These are phyloP conservation scores for Struthidea cinerea DNA, from an alignment of 2,113 vertebrate genomes.

Conservation along the genomic window DNA sequence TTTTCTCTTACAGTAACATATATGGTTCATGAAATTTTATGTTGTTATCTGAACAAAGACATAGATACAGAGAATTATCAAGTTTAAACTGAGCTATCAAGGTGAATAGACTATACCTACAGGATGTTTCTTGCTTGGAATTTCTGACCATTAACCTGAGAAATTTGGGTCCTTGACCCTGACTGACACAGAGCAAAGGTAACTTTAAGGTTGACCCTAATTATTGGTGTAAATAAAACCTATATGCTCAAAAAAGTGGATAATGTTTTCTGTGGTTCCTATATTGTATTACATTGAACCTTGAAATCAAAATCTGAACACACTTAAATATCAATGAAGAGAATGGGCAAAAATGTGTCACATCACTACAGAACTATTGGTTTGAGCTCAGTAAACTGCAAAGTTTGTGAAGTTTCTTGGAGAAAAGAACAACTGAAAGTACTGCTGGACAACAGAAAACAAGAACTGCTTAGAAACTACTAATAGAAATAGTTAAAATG, in stretches of 20 bases:
- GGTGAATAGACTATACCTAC: background rate
- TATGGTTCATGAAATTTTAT: background rate
- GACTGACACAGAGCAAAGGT: background rate
- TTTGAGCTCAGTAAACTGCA: background rate
- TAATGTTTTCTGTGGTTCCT: background rate
- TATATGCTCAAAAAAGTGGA: background rate
- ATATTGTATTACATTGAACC: background rate
- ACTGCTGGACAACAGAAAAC: background rate
- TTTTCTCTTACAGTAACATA: background rate
- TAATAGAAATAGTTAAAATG: background rate
- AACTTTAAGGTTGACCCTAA: background rate
- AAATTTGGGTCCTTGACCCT: background rate
- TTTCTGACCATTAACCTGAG: background rate
- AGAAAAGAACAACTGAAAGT: background rate
- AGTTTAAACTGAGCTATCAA: background rate
- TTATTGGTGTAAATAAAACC: background rate
- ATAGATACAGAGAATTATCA: background rate
- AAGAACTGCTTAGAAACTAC: background rate
- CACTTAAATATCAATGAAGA: background rate
- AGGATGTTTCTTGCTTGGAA: background rate
- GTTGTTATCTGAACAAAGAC: background rate
- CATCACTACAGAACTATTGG: background rate
- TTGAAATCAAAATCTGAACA: background rate
- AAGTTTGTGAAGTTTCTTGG: background rate
- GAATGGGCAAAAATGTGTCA: background rate